Percentiles rank a stretch among this genome's conserved stretches.
Conservation (phyloP, 2,888 invertebrate genomes). For the Acronicta leporina region DNA sequence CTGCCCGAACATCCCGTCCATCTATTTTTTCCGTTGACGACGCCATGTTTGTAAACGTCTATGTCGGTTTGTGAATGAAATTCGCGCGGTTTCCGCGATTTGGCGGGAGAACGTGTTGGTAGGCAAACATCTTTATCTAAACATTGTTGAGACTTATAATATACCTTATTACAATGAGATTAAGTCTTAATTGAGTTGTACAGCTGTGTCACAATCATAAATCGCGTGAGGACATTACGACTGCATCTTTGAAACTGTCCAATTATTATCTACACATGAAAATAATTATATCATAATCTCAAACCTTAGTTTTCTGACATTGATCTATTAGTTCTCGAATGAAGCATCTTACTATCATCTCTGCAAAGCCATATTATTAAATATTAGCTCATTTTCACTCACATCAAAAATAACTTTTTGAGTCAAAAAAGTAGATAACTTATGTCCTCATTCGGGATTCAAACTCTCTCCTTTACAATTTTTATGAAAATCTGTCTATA, state of each 20-base stretch:
- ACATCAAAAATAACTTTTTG: too few species aligned
- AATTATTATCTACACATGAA: slow-evolving; percentile 18
- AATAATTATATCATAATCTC: slow-evolving; percentile 20
- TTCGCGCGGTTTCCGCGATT: slow-evolving; percentile 84
- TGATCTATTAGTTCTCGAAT: background rate
- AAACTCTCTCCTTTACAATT: too few species aligned
- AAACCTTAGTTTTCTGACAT: slow-evolving; percentile 20
- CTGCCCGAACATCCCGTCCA: slow-evolving; percentile 80
- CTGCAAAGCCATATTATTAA: too few species aligned
- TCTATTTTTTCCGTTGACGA: slow-evolving; percentile 85
- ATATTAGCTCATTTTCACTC: too few species aligned
- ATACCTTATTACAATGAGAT: slow-evolving; percentile 8
- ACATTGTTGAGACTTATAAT: slow-evolving; percentile 20
- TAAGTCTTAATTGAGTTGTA: slow-evolving; percentile 22
- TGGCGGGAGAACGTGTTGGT: slow-evolving; percentile 70
- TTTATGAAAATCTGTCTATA: too few species aligned
- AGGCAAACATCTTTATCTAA: slow-evolving; percentile 54
- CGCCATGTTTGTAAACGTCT: slow-evolving; percentile 84
- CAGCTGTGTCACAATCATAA: slow-evolving; percentile 27
- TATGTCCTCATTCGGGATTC: too few species aligned
- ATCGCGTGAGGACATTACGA: slow-evolving; percentile 54
- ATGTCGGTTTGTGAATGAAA: slow-evolving; percentile 84
- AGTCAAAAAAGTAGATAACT: too few species aligned
- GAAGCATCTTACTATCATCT: too few species aligned
- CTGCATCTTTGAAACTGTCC: slow-evolving; percentile 51